Evolutionary conservation across 2,797 vertebrate genomes (phyloP).

Genomic region (Molossus molossus): DNA sequence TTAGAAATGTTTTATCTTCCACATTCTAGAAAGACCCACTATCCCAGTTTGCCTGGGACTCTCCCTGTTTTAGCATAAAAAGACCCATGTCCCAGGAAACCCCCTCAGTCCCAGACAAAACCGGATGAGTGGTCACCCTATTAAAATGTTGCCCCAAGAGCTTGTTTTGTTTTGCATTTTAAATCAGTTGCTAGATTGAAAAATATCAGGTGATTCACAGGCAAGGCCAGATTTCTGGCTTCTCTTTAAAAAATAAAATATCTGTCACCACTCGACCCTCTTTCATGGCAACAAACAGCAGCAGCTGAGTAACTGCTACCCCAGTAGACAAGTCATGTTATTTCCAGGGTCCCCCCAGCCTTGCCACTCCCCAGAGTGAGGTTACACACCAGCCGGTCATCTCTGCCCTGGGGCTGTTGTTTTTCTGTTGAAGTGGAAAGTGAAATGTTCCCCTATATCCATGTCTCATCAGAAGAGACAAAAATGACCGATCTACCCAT

Average conservation of each 20-base stretch:
- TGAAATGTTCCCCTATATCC: background rate
- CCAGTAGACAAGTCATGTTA: background rate
- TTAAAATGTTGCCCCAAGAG: background rate
- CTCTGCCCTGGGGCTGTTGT: background rate
- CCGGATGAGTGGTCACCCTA: background rate
- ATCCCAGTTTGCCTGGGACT: background rate
- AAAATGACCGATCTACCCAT: background rate
- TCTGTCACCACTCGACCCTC: background rate
- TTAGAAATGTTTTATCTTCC: background rate
- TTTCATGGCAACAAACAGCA: background rate
- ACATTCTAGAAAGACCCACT: background rate
- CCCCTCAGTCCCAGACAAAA: background rate
- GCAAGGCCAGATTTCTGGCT: conserved; percentile 21
- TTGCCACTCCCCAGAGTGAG: background rate
- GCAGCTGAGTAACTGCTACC: background rate
- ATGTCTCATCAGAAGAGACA: background rate
- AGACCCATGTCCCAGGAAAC: background rate
- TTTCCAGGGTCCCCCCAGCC: background rate
- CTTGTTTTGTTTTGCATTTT: background rate
- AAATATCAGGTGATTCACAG: conserved; percentile 10
- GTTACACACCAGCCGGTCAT: background rate
- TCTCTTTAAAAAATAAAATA: conserved; percentile 49
- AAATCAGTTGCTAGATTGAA: conserved; percentile 11
- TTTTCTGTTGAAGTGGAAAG: background rate
- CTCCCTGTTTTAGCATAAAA: background rate